These are phyloP conservation scores for Tipula unca DNA, from an alignment of 2,888 invertebrate species.

Conservation along the genomic window DNA sequence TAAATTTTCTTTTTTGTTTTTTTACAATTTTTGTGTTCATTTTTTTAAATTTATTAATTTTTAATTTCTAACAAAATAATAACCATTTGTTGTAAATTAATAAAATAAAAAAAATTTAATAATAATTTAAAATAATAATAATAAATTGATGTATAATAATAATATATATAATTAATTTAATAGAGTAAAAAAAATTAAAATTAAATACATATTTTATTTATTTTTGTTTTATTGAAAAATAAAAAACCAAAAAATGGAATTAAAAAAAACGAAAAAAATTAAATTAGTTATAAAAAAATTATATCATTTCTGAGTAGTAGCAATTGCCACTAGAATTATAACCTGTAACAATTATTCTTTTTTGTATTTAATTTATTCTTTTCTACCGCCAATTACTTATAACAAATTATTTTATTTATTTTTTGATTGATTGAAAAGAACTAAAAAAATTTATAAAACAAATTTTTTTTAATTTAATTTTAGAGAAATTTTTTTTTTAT, in stretches of 20 bases:
- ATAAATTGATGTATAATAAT: constrained; percentile 14
- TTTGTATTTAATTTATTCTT: constrained; percentile 3
- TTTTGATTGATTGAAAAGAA: constrained; percentile 8
- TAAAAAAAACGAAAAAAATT: background rate
- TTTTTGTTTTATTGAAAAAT: background rate
- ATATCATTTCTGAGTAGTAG: background rate
- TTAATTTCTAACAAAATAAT: constrained; percentile 14
- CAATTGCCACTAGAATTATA: background rate
- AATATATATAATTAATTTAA: constrained; percentile 9
- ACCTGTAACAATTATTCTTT: background rate
- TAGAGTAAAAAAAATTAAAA: constrained; percentile 9
- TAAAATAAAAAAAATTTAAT: constrained; percentile 8
- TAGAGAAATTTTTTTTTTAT: background rate
- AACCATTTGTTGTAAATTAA: background rate
- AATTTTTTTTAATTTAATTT: background rate
- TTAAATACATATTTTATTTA: background rate
- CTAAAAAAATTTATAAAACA: constrained; percentile 10
- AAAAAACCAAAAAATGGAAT: background rate
- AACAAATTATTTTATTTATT: background rate
- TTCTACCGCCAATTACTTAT: background rate
- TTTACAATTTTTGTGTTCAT: constrained; percentile 14
- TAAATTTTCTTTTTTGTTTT: background rate
- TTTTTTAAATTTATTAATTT: constrained; percentile 3
- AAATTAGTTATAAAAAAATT: background rate
- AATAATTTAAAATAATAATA: background rate